A percentile compares a stretch with the other conserved stretches of the same genome.
Conservation (phyloP, 2,113 vertebrate genomes). For the Maccullochella peelii region DNA sequence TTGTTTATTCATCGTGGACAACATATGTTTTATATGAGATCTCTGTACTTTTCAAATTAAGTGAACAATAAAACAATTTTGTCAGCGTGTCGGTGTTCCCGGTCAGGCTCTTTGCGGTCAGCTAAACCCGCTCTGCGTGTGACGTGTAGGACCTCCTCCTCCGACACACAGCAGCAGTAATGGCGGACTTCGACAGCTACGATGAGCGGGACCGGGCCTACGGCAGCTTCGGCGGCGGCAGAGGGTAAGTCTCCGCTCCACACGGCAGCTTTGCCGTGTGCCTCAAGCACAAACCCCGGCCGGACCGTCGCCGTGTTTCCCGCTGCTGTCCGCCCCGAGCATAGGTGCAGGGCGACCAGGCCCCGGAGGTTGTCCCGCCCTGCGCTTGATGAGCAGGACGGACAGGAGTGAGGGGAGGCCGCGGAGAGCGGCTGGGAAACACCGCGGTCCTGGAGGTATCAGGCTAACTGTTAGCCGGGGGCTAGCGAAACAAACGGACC, state of each 20-base stretch:
- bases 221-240: slow-evolving; percentile 93
- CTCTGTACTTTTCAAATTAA: neutral
- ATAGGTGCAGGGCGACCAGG: neutral
- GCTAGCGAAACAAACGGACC: slow-evolving; percentile 11
- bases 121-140: slow-evolving; percentile 77
- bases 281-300: neutral
- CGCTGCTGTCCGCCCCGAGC: neutral
- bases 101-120: slow-evolving; percentile 87
- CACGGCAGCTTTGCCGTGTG: neutral
- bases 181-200: slow-evolving; percentile 97
- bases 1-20: neutral
- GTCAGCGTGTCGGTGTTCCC: neutral
- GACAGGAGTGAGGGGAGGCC: slow-evolving; percentile 52
- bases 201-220: slow-evolving; percentile 94
- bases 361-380: slow-evolving; percentile 11
- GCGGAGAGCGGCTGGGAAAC: slow-evolving; percentile 46
- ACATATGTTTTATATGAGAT: too few relatives aligned
- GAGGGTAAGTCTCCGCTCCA: slow-evolving; percentile 87
- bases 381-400: neutral
- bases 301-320: neutral
- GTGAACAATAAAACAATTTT: neutral
- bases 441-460: slow-evolving; percentile 48
- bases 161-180: slow-evolving; percentile 88
- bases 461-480: slow-evolving; percentile 42
- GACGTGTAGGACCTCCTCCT: slow-evolving; percentile 90